Conservation (phyloP, 1,140 invertebrate species). For the Aradophagus sp. region DNA sequence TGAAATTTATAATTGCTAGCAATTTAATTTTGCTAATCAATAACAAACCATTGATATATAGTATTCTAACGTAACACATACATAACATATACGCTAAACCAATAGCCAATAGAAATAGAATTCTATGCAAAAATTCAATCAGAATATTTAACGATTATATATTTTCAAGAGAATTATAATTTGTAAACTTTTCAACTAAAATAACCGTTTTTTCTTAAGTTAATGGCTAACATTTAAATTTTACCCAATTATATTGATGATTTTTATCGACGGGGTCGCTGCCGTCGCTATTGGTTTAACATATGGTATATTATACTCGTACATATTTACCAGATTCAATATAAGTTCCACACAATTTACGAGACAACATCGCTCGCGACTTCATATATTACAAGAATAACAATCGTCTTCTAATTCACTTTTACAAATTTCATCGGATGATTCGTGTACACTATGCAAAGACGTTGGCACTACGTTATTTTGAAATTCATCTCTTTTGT, state of each 20-base stretch:
- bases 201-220: not conserved
- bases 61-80: too few species aligned
- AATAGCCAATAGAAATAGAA: too few species aligned
- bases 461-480: conserved; percentile 52
- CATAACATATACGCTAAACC: too few species aligned
- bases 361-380: conserved; percentile 7
- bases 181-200: not conserved
- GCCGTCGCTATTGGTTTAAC: too few species aligned
- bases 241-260: too few species aligned
- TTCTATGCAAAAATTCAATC: too few species aligned
- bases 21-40: too few species aligned
- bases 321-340: conserved; percentile 7
- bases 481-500: conserved; percentile 15
- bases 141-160: too few species aligned
- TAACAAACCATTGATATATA: too few species aligned
- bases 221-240: too few species aligned
- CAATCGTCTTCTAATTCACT: conserved; percentile 27
- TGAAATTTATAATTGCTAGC: too few species aligned
- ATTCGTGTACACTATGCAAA: conserved; percentile 21
- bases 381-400: conserved; percentile 51
- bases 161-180: not conserved
- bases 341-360: conserved; percentile 8
- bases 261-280: too few species aligned
- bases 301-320: conserved; percentile 9
- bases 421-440: conserved; percentile 35